phyloP scores from a whole-genome alignment of 2,113 vertebrate species.

The Orientallactaga bullata region DNA sequence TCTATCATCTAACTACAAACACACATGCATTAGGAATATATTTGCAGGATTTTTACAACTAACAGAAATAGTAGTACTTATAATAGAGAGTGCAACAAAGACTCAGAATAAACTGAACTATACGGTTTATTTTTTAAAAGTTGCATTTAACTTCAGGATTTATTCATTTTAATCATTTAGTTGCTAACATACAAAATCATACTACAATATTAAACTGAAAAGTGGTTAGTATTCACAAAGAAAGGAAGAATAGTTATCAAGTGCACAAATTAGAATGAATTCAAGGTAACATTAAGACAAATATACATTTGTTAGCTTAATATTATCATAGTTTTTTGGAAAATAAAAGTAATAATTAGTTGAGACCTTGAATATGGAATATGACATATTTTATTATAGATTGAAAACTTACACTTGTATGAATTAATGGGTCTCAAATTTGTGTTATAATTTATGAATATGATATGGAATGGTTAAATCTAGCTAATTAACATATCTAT shows the following conservation, averaged over 20 bases:
- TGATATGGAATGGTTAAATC: background rate
- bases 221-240: background rate
- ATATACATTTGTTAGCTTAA: conserved; percentile 22
- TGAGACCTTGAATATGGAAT: background rate
- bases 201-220: background rate
- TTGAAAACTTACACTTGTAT: background rate
- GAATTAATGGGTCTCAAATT: background rate
- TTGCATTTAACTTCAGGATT: background rate
- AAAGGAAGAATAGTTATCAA: background rate
- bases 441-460: background rate
- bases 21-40: background rate
- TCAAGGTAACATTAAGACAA: background rate
- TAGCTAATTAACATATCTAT: background rate
- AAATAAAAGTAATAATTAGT: background rate
- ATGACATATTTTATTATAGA: background rate
- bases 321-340: background rate
- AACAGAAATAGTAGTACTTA: conserved; percentile 39
- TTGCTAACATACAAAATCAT: background rate
- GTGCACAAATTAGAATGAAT: background rate
- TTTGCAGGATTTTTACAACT: conserved; percentile 56
- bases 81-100: conserved; percentile 24
- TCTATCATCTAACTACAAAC: background rate
- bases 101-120: background rate
- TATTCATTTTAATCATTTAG: background rate
- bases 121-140: background rate